A percentile compares a stretch with the other conserved stretches of the same genome.
Conservation (phyloP, 2,113 vertebrate genomes). For the Ictalurus furcatus region DNA sequence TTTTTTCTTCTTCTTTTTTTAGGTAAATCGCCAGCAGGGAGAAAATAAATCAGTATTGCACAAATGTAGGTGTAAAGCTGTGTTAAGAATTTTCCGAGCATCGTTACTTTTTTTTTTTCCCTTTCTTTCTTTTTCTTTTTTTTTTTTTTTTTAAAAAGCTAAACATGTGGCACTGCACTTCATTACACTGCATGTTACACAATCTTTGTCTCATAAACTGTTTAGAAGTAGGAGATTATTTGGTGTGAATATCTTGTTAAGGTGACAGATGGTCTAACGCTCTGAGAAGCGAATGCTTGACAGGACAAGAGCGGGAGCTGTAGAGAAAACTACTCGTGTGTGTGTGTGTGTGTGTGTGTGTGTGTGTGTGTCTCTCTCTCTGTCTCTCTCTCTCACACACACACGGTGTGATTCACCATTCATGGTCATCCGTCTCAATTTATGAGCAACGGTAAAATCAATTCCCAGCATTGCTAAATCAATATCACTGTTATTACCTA, state of each 20-base stretch:
- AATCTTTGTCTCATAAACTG: not conserved
- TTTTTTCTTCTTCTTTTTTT: not conserved
- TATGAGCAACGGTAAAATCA: conserved; percentile 21
- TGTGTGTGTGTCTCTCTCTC: not conserved
- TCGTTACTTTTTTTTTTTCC: no score
- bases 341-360: not conserved
- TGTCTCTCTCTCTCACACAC: not conserved
- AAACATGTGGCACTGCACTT: not conserved
- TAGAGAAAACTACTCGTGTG: not conserved
- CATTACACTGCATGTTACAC: not conserved
- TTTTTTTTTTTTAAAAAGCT: not conserved
- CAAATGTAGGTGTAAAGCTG: not conserved
- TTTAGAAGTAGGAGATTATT: conserved; percentile 15
- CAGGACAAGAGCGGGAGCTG: not conserved
- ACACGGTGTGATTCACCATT: not conserved
- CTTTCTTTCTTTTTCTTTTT: not conserved
- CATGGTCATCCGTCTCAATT: conserved; percentile 15
- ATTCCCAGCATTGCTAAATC: conserved; percentile 8
- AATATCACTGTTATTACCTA: conserved; percentile 17
- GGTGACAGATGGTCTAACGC: conserved; percentile 33
- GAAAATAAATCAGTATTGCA: not conserved
- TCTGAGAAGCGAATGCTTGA: not conserved
- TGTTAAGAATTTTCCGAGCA: not conserved
- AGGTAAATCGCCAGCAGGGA: not conserved
- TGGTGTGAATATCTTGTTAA: conserved; percentile 26